Evolutionary conservation across 2,888 invertebrate genomes (phyloP), one percentile per base, ranked within the genome.

Genomic region (Leptopilina syphax): DNA sequence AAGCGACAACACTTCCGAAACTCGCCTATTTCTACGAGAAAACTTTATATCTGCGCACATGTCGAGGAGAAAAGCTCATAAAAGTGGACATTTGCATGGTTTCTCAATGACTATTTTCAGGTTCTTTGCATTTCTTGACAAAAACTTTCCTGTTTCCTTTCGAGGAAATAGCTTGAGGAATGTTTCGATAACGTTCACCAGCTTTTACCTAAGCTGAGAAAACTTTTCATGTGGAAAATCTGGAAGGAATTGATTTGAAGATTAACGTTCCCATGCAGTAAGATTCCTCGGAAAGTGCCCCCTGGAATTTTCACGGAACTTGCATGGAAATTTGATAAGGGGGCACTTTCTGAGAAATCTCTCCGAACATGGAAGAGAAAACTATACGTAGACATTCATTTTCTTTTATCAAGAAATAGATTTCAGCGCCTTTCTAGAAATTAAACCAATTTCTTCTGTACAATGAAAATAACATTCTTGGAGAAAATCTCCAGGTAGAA

Each of bases 41-140:
- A 73, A 73, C 34, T 73, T 57, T 57, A 34, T 54, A 9, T 34
- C 3, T 54, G 27, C 50, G 3, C 10, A 50, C 24, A 10, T 70
- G 27, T 54, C n/a, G n/a, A 24, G n/a, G 63, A 24, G 8, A 63
- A 63, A 63, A 63, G 8, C 60, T 60, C 60, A 60, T 60, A 60
- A 60, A 60, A 60, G 24, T 60, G 18, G 60, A 60, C n/a, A 60
- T 60, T 60, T 63, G 63, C 63, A 63, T 24, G 18, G 24, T 63
- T 63, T 63, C 63, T 63, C 63, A 60, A 60, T 60, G 60, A 60
- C 60, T n/a, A n/a, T 60, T 60, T 60, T 18, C 60, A 60, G 60
- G 60, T n/a, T 7, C 60, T n/a, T 60, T 63, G 24, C n/a, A 63
- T 18, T 63, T 24, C 63, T 63, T 8, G n/a, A 63, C 63, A 18